These are phyloP conservation scores for Pollicipes pollicipes DNA, from an alignment of 1,140 invertebrate genomes.

Conservation along the genomic window DNA sequence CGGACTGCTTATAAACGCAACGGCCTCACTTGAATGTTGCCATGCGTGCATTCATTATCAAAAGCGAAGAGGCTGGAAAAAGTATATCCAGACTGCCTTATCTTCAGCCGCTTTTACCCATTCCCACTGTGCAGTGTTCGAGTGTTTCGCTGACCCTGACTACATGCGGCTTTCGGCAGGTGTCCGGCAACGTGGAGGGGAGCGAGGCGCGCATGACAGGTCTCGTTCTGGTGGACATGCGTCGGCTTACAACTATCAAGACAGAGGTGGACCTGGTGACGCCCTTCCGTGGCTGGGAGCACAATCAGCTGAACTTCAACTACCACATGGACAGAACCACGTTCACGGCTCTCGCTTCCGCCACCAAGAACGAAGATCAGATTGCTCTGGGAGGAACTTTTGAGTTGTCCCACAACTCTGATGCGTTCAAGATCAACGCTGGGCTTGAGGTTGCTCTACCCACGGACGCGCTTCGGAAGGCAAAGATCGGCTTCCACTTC, in stretches of 20 bases:
- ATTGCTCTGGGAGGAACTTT: neutral
- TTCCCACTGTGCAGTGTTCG: too few species aligned
- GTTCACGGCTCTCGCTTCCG: slow-evolving; percentile 3
- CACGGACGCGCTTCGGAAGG: neutral
- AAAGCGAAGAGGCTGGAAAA: too few species aligned
- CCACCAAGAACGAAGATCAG: slow-evolving; percentile 11
- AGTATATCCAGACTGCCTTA: too few species aligned
- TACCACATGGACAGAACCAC: slow-evolving; percentile 8
- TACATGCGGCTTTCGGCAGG: neutral
- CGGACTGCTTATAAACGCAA: too few species aligned
- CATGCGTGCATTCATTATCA: too few species aligned
- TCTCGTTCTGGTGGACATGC: slow-evolving; percentile 17
- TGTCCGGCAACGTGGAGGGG: neutral
- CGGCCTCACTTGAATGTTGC: too few species aligned
- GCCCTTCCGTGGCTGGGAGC: slow-evolving; percentile 14
- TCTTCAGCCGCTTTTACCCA: too few species aligned
- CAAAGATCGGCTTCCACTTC: neutral
- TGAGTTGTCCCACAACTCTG: neutral
- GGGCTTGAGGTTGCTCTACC: neutral
- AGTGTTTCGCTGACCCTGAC: too few species aligned
- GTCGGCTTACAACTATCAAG: too few species aligned
- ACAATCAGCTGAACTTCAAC: slow-evolving; percentile 9
- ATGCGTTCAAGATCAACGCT: neutral
- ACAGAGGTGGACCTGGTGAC: neutral
- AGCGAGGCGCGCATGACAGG: neutral